A percentile compares a stretch with the other conserved stretches of the same genome.
phyloP scores from a whole-genome alignment of 2,888 invertebrate species.

The Agrotis ipsilon region DNA sequence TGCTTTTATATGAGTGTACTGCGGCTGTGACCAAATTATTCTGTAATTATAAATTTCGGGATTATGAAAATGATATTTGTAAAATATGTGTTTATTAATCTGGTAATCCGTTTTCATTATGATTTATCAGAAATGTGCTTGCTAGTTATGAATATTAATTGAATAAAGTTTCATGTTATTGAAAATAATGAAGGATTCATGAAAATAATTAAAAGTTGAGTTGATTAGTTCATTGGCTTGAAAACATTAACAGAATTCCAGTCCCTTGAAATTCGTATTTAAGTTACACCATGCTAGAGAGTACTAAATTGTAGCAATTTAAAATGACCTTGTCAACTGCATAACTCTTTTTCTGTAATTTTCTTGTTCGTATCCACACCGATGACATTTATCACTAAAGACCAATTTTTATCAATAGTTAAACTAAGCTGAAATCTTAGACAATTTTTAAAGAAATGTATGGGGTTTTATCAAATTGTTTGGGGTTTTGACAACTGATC shows the following conservation, averaged over 20 bases:
- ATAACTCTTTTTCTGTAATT: not conserved
- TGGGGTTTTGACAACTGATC: too few species aligned
- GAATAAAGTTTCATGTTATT: too few species aligned
- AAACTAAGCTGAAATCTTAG: too few species aligned
- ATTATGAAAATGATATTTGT: slow-evolving; percentile 7
- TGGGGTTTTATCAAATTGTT: too few species aligned
- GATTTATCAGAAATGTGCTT: slow-evolving; percentile 9
- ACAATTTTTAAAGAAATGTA: too few species aligned
- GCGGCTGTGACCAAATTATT: not conserved
- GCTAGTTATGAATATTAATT: not conserved
- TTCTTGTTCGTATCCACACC: not conserved
- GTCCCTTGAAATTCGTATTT: not conserved
- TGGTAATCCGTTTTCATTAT: not conserved
- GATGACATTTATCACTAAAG: not conserved
- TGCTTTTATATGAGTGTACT: not conserved
- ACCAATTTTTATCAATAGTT: too few species aligned
- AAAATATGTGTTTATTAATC: not conserved
- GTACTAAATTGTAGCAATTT: not conserved
- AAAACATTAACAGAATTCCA: not conserved
- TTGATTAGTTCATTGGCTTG: not conserved
- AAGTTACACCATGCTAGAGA: not conserved
- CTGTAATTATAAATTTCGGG: not conserved
- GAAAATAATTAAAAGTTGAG: slow-evolving; percentile 2
- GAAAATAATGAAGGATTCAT: not conserved
- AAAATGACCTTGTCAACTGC: not conserved